Base-by-base conservation (phyloP, 2,113 vertebrate species). In the Chaetorhynchus papuensis region DNA sequence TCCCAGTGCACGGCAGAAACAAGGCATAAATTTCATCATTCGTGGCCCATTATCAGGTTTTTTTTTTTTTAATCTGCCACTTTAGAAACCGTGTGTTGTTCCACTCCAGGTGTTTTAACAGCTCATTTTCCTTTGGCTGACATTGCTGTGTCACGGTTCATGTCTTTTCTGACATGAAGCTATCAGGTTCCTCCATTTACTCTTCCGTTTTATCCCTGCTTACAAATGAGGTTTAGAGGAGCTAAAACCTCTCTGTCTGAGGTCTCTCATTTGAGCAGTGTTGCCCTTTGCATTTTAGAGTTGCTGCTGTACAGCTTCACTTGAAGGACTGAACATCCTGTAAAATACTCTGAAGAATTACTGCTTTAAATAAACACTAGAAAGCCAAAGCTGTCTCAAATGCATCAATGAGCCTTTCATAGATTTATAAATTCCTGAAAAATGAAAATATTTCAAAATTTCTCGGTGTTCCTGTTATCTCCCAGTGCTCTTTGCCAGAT, bases 151-250 rank as follows among this genome's bases (percentile, higher is more conserved):
- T 95, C 89, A 87, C 41, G 70, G 64, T 96, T 97, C 96, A 42
- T 91, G 68, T 92, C 94, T 95, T 54, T 95, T 75, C 94, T 97
- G 94, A 95, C 95, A 94, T 24, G 59, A 70, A 90, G 92, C 83
- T 90, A 88, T 94, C 95, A 93, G 69, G 63, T 86, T 77, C 85
- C 87, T 94, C 86, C 81, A 76, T 93, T 94, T 95, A 87, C 65
- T 96, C 69, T 94, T 95, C 95, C 71, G 11, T 80, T 95, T 93
- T 41, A 45, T 52, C 77, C 44, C 41, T 59, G 91, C 84, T 91
- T 92, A 78, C 92, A 96, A 95, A 95, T 95, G 85, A 97, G 93
- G 89, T 97, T 97, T 91, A 83, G 83, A 91, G 44, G 59, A 74
- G 81, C 79, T 82, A 19, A 83, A 60, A 42, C n/a, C 81, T 57